phyloP scores from a whole-genome alignment of 2,888 invertebrate species.

The Marronus borbonicus region DNA sequence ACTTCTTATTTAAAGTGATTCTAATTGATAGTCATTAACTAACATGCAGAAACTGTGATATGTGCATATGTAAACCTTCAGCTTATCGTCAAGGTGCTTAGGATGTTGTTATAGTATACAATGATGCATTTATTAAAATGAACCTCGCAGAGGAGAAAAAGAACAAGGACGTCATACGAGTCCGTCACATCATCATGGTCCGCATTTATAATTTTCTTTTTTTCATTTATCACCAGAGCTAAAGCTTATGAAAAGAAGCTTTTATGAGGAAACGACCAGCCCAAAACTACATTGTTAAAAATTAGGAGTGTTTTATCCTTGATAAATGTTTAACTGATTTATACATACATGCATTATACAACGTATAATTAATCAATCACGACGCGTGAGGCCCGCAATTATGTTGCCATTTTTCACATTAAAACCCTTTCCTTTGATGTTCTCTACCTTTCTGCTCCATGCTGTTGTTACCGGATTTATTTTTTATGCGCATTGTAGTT shows the following conservation, averaged over 20 bases:
- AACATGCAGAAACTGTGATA: no score
- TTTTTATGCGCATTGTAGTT: slow-evolving; percentile 22
- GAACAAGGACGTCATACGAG: background rate
- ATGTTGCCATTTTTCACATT: slow-evolving; percentile 59
- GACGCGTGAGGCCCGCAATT: slow-evolving; percentile 60
- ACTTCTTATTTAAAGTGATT: no score
- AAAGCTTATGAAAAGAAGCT: background rate
- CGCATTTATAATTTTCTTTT: background rate
- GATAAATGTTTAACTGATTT: slow-evolving; percentile 28
- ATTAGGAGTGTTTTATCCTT: slow-evolving; percentile 21
- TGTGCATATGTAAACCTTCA: no score
- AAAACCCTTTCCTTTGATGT: slow-evolving; percentile 48
- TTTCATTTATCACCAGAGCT: background rate
- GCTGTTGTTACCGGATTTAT: slow-evolving; percentile 25
- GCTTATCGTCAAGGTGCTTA: no score
- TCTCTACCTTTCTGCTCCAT: slow-evolving; percentile 20
- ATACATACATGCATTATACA: slow-evolving; percentile 10
- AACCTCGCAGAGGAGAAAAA: background rate
- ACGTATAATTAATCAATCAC: slow-evolving; percentile 64
- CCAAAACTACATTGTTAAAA: slow-evolving; percentile 26
- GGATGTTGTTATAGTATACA: no score
- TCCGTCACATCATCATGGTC: background rate
- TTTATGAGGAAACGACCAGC: background rate
- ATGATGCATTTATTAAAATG: no score
- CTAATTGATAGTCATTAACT: no score